Base-by-base conservation (phyloP, 2,888 invertebrate species). In the Margaritifera margaritifera region DNA sequence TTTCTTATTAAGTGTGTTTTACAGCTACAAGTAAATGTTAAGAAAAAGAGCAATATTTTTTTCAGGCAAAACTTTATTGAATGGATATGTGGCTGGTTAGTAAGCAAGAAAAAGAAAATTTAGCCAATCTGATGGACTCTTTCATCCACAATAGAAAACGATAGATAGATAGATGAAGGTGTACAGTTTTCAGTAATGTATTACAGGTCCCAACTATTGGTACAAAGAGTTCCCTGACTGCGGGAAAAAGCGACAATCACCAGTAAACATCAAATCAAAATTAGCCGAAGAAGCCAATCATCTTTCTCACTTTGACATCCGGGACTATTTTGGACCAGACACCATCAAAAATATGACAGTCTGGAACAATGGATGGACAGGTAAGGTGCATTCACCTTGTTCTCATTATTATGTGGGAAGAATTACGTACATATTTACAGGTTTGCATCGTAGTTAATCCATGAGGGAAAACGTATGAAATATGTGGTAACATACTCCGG, bases 121-220 rank as follows among this genome's bases (percentile, higher is more conserved):
- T 11, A 11, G 8, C 11, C 11, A 42, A 11, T 42, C 42, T 42
- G 42, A 15, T 42, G 15, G 42, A 42, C 42, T 3, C 42, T 15
- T 15, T 42, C 11, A 15, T 42, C 15, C 42, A 42, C 42, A 42
- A 42, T 15, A 42, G 15, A 42, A 42, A 42, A 42, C 15, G 2
- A 42, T 3, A 42, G 42, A 42, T 42, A 42, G 8, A 1, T 0
- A 42, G 2, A 42, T 42, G 15, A 42, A 42, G 42, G 42, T 42
- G 42, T 3, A 3, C 42, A 42, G 11, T 42, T 42, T 15, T 42
- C 15, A 42, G 15, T 42, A 42, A 42, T 42, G 42, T 42, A 42
- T 42, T 64, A 6, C 69, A 82, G 80, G 82, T 18, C 80, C 82
- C 1, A 62, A 72, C 8, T 64, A 73, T 62, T 82, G 82, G 82